Evolutionary conservation across 2,888 invertebrate genomes (phyloP).

Genomic region (Furcula furcula): DNA sequence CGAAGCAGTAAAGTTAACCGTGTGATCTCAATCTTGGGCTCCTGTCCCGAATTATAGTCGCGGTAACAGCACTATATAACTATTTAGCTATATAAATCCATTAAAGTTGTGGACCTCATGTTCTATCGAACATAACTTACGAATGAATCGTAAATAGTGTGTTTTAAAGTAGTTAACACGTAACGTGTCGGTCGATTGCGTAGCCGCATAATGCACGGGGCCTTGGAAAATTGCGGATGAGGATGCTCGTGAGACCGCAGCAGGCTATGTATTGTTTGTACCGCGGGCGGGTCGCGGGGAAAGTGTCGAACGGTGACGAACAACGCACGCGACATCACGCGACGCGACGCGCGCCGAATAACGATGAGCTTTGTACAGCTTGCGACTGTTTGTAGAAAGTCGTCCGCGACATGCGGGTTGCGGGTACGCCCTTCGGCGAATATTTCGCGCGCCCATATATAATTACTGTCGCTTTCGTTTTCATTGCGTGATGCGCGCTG

Average conservation of each 20-base stretch:
- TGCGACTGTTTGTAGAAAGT: constrained; percentile 72
- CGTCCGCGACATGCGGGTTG: constrained; percentile 70
- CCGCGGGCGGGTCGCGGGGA: constrained; percentile 28
- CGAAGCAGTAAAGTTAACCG: too few relatives aligned
- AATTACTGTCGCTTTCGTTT: constrained; percentile 74
- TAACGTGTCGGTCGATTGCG: constrained; percentile 36
- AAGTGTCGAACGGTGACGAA: constrained; percentile 48
- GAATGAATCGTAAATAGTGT: constrained; percentile 21
- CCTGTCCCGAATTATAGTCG: too few relatives aligned
- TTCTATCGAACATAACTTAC: constrained; percentile 23
- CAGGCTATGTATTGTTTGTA: constrained; percentile 58
- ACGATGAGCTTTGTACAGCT: constrained; percentile 69
- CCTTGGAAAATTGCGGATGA: constrained; percentile 62
- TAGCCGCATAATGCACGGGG: constrained; percentile 35
- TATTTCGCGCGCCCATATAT: constrained; percentile 76
- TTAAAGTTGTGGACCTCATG: constrained; percentile 18
- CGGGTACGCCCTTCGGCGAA: constrained; percentile 79
- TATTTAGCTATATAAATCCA: too few relatives aligned
- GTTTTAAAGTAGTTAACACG: constrained; percentile 29
- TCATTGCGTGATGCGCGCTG: constrained; percentile 64
- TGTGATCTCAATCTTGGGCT: too few relatives aligned
- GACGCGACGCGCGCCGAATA: constrained; percentile 64
- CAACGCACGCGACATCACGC: too few relatives aligned
- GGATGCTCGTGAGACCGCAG: constrained; percentile 49
- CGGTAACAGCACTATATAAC: too few relatives aligned